Evolutionary conservation across 2,888 invertebrate genomes (phyloP).

Genomic region (Nomada hirtipes): DNA sequence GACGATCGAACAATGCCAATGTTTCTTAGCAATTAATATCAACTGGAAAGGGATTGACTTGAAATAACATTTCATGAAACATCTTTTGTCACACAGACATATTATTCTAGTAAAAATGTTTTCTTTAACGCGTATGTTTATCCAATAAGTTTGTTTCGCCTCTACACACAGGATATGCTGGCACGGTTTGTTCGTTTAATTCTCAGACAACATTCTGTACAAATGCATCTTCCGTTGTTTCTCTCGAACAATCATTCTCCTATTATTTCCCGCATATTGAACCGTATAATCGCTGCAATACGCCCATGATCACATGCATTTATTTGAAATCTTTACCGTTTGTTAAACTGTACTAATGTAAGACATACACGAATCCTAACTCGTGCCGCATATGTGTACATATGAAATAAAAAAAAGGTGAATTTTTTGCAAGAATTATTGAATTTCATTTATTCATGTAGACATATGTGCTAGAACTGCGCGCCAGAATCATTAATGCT

Average conservation of each 20-base stretch:
- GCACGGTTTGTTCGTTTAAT: slow-evolving; percentile 17
- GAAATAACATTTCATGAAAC: too few species aligned
- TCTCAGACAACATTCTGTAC: neutral
- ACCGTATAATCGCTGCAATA: slow-evolving; percentile 41
- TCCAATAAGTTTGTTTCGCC: neutral
- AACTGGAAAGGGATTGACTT: neutral
- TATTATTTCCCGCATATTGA: slow-evolving; percentile 10
- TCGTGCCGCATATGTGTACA: slow-evolving; percentile 18
- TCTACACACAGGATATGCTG: neutral
- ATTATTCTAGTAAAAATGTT: neutral
- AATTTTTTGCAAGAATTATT: slow-evolving; percentile 34
- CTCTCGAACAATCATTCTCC: slow-evolving; percentile 9
- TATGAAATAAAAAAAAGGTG: slow-evolving; percentile 27
- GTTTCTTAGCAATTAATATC: neutral
- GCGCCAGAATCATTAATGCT: neutral
- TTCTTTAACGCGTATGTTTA: neutral
- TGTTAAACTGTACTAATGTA: slow-evolving; percentile 19
- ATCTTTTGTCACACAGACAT: neutral
- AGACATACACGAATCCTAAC: slow-evolving; percentile 11
- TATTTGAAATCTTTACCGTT: slow-evolving; percentile 18
- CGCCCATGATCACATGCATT: slow-evolving; percentile 39
- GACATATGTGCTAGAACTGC: too few species aligned
- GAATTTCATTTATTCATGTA: neutral
- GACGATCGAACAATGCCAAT: slow-evolving; percentile 22
- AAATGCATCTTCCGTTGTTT: neutral